Evolutionary conservation across 2,797 vertebrate genomes (phyloP).

Genomic region (Scarus forsteni): DNA sequence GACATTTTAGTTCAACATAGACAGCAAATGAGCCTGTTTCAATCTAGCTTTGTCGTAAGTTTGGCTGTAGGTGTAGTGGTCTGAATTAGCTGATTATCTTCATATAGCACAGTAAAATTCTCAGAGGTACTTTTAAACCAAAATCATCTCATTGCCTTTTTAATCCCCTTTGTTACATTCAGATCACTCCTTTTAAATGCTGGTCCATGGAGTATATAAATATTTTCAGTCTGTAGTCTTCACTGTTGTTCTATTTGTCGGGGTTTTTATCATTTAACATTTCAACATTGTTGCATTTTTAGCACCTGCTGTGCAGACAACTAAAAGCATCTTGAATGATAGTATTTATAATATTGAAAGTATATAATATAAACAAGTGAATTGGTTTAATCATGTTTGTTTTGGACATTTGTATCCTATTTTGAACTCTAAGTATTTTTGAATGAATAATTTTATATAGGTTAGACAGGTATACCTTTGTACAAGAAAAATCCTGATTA

Average conservation of each 20-base stretch:
- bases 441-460: slow-evolving; percentile 77
- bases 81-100: background rate
- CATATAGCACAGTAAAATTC: slow-evolving; percentile 5
- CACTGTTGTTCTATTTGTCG: slow-evolving; percentile 68
- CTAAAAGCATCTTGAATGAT: slow-evolving; percentile 77
- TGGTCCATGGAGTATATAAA: slow-evolving; percentile 67
- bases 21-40: background rate
- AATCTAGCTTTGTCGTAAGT: slow-evolving; percentile 6
- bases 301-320: slow-evolving; percentile 86
- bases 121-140: too few relatives aligned
- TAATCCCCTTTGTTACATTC: slow-evolving; percentile 39
- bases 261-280: slow-evolving; percentile 68
- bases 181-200: slow-evolving; percentile 40
- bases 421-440: slow-evolving; percentile 80
- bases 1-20: too few relatives aligned
- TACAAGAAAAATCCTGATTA: slow-evolving; percentile 78
- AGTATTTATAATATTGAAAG: slow-evolving; percentile 82
- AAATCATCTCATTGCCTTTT: slow-evolving; percentile 13
- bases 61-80: background rate
- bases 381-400: slow-evolving; percentile 79
- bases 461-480: slow-evolving; percentile 73
- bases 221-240: slow-evolving; percentile 53
- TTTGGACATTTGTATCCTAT: slow-evolving; percentile 82
- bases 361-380: slow-evolving; percentile 78
- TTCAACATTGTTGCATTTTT: slow-evolving; percentile 74